Percentiles rank a stretch among this genome's conserved stretches.
These are phyloP conservation scores for Cyclophora albipunctata DNA, from an alignment of 2,888 invertebrate genomes.

Conservation along the genomic window DNA sequence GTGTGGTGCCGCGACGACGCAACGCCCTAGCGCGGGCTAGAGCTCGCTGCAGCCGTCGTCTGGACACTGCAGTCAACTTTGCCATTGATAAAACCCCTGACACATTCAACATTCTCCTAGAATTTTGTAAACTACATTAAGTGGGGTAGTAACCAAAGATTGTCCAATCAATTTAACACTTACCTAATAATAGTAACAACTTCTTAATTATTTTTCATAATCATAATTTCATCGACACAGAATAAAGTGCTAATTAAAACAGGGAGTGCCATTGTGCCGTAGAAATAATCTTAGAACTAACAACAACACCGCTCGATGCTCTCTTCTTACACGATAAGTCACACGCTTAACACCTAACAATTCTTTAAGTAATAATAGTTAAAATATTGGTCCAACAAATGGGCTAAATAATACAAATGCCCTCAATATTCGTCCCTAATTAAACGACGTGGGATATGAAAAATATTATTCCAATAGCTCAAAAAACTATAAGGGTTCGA, in stretches of 20 bases:
- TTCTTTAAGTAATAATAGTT: conserved; percentile 75
- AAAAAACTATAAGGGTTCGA: conserved; percentile 71
- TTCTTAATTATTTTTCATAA: conserved; percentile 72
- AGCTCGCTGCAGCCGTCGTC: conserved; percentile 7
- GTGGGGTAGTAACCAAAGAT: conserved; percentile 73
- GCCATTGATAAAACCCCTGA: conserved; percentile 75
- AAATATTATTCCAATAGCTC: conserved; percentile 74
- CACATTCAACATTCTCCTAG: conserved; percentile 63
- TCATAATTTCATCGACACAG: conserved; percentile 74
- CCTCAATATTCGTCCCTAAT: conserved; percentile 76
- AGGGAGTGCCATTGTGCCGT: conserved; percentile 76
- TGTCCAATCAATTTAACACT: conserved; percentile 76
- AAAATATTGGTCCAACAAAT: conserved; percentile 77
- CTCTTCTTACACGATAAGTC: conserved; percentile 72
- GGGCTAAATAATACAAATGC: conserved; percentile 77
- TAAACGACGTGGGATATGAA: conserved; percentile 75
- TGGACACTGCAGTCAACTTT: conserved; percentile 70
- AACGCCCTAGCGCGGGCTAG: conserved; percentile 9
- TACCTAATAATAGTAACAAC: conserved; percentile 76
- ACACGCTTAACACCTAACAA: conserved; percentile 76
- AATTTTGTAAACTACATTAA: conserved; percentile 66
- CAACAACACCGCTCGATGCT: conserved; percentile 74
- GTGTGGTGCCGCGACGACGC: conserved; percentile 44
- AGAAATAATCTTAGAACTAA: conserved; percentile 71
- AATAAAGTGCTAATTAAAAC: conserved; percentile 75